phyloP scores from a whole-genome alignment of 2,797 vertebrate species.

The Carduelis carduelis region DNA sequence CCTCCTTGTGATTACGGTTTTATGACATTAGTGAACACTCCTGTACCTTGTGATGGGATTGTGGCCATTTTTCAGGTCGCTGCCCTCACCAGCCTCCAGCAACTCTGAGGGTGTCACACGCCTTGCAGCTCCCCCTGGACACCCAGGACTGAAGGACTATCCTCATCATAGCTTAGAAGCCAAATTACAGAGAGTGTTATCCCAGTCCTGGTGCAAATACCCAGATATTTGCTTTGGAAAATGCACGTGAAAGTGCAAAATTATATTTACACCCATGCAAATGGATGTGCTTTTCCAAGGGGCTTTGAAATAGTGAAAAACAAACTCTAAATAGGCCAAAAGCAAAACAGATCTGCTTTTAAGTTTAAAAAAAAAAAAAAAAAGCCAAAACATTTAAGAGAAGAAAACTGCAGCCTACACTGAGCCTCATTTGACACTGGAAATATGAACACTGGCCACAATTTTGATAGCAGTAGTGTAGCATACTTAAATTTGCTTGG shows the following conservation, averaged over 20 bases:
- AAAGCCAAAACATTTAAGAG: neutral
- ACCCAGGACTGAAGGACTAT: neutral
- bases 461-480: neutral
- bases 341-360: neutral
- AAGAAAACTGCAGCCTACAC: neutral
- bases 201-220: neutral
- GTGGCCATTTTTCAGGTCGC: neutral
- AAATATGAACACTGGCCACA: neutral
- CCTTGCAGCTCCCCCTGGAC: neutral
- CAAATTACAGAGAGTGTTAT: neutral
- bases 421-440: neutral
- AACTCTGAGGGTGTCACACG: neutral
- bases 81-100: neutral
- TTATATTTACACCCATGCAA: neutral
- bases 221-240: neutral
- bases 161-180: neutral
- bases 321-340: neutral
- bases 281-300: neutral
- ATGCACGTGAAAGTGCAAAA: rapidly evolving
- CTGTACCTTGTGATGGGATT: neutral
- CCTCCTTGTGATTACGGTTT: neutral
- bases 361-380: neutral
- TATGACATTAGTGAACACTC: neutral
- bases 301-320: neutral
- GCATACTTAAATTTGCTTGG: neutral